Evolutionary conservation across 2,113 vertebrate species (phyloP).

Genomic region (Abramis brama): DNA sequence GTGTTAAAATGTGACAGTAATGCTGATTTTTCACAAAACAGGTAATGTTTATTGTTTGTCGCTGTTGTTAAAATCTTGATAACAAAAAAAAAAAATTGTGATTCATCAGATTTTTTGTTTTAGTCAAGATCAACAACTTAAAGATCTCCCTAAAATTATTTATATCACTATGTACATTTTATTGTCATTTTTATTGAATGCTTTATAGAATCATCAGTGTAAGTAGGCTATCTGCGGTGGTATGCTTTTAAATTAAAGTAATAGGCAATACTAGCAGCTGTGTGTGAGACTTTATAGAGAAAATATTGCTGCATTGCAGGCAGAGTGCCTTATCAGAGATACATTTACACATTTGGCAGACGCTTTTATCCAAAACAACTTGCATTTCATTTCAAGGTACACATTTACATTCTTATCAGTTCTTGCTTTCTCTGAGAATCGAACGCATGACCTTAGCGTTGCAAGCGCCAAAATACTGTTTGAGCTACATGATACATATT

Average conservation of each 20-base stretch:
- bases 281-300: neutral
- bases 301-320: slow-evolving; percentile 16
- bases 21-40: neutral
- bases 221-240: neutral
- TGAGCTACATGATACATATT: neutral
- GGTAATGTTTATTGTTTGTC: neutral
- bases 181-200: neutral
- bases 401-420: too few relatives aligned
- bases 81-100: neutral
- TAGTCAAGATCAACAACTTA: neutral
- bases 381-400: too few relatives aligned
- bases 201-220: neutral
- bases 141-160: neutral
- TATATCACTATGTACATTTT: neutral
- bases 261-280: neutral
- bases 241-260: neutral
- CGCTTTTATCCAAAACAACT: too few relatives aligned
- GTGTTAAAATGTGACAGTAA: neutral
- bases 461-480: too few relatives aligned
- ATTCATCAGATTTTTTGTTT: neutral
- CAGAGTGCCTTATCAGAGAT: slow-evolving; percentile 10
- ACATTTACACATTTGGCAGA: too few relatives aligned
- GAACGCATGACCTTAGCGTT: too few relatives aligned
- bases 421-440: too few relatives aligned
- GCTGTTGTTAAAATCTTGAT: too few relatives aligned